phyloP scores from a whole-genome alignment of 2,113 vertebrate species.

The Mungos mungo region DNA sequence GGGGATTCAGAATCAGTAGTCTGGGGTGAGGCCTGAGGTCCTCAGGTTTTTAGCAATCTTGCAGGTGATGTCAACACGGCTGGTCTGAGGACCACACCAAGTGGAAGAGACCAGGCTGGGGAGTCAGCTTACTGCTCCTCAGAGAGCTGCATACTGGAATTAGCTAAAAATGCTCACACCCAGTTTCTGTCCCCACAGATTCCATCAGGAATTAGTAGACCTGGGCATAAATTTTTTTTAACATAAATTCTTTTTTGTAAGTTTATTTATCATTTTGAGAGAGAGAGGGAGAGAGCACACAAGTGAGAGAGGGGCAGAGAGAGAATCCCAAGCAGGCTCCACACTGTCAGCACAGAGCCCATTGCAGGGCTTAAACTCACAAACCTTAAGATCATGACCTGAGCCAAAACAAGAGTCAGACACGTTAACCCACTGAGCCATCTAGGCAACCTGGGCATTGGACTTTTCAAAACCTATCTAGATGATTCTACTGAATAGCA shows the following conservation, averaged over 20 bases:
- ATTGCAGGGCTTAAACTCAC: too few species aligned
- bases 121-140: not conserved
- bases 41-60: not conserved
- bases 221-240: not conserved
- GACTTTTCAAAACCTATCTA: not conserved
- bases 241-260: too few species aligned
- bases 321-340: too few species aligned
- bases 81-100: not conserved
- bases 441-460: not conserved
- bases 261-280: too few species aligned
- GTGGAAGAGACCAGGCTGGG: not conserved
- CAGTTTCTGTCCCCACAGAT: not conserved
- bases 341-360: too few species aligned
- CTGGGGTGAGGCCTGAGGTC: not conserved
- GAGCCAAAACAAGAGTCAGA: too few species aligned
- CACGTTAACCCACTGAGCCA: too few species aligned
- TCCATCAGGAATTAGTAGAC: not conserved
- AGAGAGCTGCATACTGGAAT: not conserved
- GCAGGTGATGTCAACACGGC: fast-evolving
- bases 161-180: not conserved
- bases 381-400: too few species aligned
- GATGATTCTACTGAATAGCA: not conserved
- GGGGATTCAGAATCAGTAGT: not conserved
- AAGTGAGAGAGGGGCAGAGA: too few species aligned
- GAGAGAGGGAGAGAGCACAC: too few species aligned